Base-by-base conservation (phyloP, 2,888 invertebrate species). In the Ormyrus nitidulus region DNA sequence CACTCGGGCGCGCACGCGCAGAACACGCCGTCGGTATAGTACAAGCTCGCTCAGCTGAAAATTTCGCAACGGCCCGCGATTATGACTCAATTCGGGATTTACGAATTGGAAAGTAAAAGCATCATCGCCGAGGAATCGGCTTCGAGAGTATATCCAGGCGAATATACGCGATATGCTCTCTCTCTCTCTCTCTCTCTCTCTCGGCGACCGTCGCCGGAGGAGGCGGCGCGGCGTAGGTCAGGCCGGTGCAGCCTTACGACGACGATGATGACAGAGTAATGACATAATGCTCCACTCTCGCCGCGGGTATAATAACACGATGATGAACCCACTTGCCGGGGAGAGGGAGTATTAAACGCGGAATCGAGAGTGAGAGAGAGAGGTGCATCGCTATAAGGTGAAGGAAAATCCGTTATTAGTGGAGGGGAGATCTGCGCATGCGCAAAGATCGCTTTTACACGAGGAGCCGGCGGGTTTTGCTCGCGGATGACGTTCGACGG, bases 261-360 rank as follows among this genome's bases (percentile, higher is more conserved):
- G 34, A 34, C 13, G 7, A 74, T 70, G 71, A 80, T 76, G 80
- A 80, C 80, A 76, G 66, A 68, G 61, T 72, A 80, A 76, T 80
- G 80, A 80, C 80, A 80, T 80, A 80, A 76, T 76, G 66, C 66
- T 10, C 34, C 34, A 34, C 34, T 34, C 34, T 7, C 62, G 9
- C 13, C 58, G n/a, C 49, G 10, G n/a, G 46, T 44, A 49, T 44
- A 68, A 53, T 13, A 58, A 54, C n/a, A n/a, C 9, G 61, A 53
- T 70, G 62, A 34, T 34, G 34, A 34, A 53, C 19, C 6, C 19
- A 53, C 8, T 4, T 11, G 34, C 19, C 5, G 68, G 34, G 2
- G 7, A 53, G 54, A 13, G 13, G 7, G n/a, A 10, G 19, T 66
- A 13, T 34, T 53, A 51, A 53, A 62, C 53, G 13, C 72, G 72